Evolutionary conservation across 2,797 vertebrate genomes (phyloP).

Genomic region (Coracias cyanogaster): DNA sequence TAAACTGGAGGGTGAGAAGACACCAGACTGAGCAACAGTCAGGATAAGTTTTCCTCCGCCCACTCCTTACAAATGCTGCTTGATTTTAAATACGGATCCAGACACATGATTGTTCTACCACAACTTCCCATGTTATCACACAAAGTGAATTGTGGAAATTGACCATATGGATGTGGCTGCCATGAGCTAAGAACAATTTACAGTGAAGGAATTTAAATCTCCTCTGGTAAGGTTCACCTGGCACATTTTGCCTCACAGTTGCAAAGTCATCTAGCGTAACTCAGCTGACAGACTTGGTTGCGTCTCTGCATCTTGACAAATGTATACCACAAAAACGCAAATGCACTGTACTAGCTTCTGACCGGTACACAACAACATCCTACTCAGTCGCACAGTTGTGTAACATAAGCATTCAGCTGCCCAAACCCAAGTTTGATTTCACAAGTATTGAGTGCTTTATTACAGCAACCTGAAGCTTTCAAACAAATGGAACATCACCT

Average conservation of each 20-base stretch:
- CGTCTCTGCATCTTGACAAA: neutral
- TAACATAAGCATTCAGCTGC: constrained; percentile 60
- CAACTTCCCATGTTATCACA: constrained; percentile 12
- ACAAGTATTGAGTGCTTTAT: constrained; percentile 89
- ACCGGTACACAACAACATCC: neutral
- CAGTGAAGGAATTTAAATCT: neutral
- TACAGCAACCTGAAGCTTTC: constrained; percentile 91
- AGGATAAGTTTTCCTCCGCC: neutral
- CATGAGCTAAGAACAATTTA: neutral
- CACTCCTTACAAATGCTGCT: neutral
- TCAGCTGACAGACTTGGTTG: neutral
- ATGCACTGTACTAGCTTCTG: constrained; percentile 32
- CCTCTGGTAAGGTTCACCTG: neutral
- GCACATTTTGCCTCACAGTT: neutral
- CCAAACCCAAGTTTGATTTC: constrained; percentile 69
- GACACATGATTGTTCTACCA: constrained; percentile 54
- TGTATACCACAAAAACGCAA: neutral
- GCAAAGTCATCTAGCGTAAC: neutral
- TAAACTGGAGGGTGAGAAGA: constrained; percentile 17
- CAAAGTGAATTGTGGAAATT: constrained; percentile 6
- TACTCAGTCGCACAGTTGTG: constrained; percentile 18
- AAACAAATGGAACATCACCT: constrained; percentile 84
- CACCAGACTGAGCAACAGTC: neutral
- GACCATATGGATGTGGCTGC: constrained; percentile 3
- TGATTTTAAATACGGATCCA: constrained; percentile 23